phyloP scores from a whole-genome alignment of 2,888 invertebrate genomes.

The Seira musarum region DNA sequence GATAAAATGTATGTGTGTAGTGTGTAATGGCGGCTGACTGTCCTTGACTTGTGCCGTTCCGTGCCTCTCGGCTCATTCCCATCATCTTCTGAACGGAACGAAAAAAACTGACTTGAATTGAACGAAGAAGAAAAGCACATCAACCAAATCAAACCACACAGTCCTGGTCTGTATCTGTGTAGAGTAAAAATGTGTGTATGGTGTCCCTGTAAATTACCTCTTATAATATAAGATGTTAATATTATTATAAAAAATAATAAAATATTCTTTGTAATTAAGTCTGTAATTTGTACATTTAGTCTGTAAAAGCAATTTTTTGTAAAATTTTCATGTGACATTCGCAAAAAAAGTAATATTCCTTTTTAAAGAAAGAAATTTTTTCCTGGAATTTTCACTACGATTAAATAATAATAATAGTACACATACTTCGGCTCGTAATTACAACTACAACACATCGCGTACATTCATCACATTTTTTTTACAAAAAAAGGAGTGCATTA shows the following conservation, averaged over 20 bases:
- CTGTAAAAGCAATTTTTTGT: conserved; percentile 50
- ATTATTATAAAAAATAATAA: conserved; percentile 51
- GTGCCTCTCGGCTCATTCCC: conserved; percentile 54
- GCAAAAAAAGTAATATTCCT: too few species aligned
- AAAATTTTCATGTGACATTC: conserved; percentile 63
- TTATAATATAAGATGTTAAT: conserved; percentile 57
- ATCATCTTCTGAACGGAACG: conserved; percentile 52
- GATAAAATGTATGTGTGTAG: conserved; percentile 38
- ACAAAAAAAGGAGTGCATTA: conserved; percentile 51
- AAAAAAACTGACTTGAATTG: conserved; percentile 22
- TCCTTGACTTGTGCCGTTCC: conserved; percentile 65
- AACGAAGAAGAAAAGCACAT: conserved; percentile 54
- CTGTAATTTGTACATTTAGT: conserved; percentile 56
- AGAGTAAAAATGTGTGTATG: conserved; percentile 58
- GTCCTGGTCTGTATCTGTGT: conserved; percentile 58
- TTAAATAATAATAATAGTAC: conserved; percentile 29
- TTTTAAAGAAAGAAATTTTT: conserved; percentile 18
- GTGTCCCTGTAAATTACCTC: conserved; percentile 61
- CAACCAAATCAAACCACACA: conserved; percentile 50
- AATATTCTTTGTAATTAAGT: conserved; percentile 55
- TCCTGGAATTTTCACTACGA: too few species aligned
- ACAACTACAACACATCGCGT: conserved; percentile 11
- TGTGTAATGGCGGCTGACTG: conserved; percentile 65
- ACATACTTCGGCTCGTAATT: conserved; percentile 18
- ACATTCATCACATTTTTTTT: conserved; percentile 24